Evolutionary conservation across 2,113 vertebrate genomes (phyloP).

Genomic region (Caretta caretta): DNA sequence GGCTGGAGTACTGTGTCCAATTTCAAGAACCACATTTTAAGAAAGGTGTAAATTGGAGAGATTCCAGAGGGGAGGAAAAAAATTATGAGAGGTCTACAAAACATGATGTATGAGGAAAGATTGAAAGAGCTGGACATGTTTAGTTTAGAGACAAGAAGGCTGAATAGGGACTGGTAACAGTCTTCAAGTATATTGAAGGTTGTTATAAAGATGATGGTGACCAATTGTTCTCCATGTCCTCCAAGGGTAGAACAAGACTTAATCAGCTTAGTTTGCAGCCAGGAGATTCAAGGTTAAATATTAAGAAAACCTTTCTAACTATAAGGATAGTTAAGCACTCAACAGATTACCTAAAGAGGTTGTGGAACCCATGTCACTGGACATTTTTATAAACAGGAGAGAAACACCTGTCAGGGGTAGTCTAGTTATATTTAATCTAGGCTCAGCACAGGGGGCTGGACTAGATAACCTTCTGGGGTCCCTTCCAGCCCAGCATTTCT

Average conservation of each 20-base stretch:
- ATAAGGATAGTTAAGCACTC: not conserved
- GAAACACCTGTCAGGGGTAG: not conserved
- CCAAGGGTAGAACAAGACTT: too few species aligned
- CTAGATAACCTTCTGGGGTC: not conserved
- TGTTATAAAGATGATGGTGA: too few species aligned
- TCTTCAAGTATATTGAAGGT: too few species aligned
- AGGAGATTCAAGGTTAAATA: too few species aligned
- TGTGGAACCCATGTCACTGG: not conserved
- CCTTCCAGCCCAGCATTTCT: not conserved
- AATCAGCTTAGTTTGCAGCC: too few species aligned
- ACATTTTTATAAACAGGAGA: not conserved
- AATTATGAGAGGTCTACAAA: too few species aligned
- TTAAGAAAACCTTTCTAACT: not conserved
- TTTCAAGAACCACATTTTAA: not conserved
- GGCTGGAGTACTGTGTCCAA: too few species aligned
- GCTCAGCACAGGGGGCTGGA: not conserved
- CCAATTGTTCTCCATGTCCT: too few species aligned
- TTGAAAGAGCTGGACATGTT: too few species aligned
- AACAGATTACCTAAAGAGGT: not conserved
- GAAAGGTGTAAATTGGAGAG: not conserved
- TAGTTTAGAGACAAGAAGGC: too few species aligned
- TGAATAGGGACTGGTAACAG: too few species aligned
- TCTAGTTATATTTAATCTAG: not conserved
- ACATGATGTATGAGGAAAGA: too few species aligned
- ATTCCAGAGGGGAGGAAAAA: not conserved